Conservation (phyloP, 2,888 invertebrate genomes). For the Amphipoea oculea region DNA sequence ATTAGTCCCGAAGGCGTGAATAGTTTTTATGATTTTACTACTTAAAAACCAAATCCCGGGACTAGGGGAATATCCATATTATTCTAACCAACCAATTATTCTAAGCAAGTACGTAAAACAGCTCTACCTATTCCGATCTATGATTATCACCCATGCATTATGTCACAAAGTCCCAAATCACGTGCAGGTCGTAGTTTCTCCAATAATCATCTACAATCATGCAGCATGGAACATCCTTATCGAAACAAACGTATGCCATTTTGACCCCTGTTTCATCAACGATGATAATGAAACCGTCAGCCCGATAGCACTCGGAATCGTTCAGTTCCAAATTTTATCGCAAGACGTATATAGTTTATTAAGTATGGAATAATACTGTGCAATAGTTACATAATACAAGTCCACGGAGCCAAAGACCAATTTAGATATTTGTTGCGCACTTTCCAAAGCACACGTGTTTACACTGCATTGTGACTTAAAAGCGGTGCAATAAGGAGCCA, state of each 20-base stretch:
- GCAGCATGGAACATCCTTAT: constrained; percentile 41
- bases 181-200: constrained; percentile 5
- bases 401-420: not conserved
- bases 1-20: no score
- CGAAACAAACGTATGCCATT: constrained; percentile 25
- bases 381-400: not conserved
- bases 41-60: no score
- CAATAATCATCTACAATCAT: constrained; percentile 24
- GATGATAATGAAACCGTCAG: constrained; percentile 26
- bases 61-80: no score
- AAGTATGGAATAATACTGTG: constrained; percentile 14
- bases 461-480: not conserved
- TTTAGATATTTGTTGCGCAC: not conserved
- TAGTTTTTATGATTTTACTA: no score
- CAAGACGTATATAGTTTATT: not conserved
- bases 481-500: no score
- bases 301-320: constrained; percentile 32
- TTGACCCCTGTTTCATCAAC: constrained; percentile 59
- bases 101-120: no score
- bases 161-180: not conserved
- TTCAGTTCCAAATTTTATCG: constrained; percentile 42
- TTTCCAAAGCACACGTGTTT: not conserved
- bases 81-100: no score
- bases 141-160: no score
- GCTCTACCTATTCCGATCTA: no score